A percentile compares a stretch with the other conserved stretches of the same genome.
phyloP scores from a whole-genome alignment of 37 sponge, comb jelly and placozoan species.

The Beroe forskalii region DNA sequence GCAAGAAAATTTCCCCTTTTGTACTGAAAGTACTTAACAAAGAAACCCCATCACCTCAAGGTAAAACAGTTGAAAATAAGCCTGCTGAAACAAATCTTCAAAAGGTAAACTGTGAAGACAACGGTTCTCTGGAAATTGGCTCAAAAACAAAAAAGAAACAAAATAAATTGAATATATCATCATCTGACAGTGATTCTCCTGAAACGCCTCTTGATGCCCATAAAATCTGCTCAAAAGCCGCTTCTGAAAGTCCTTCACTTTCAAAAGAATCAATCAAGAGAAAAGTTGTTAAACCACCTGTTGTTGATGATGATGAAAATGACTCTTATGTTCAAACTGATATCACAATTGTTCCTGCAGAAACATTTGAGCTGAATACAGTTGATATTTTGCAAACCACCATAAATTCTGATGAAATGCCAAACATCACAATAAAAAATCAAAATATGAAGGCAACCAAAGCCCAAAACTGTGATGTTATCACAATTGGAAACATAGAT shows the following conservation, averaged over 20 bases:
- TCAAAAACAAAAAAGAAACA: background rate
- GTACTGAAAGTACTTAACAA: slow-evolving; percentile 9
- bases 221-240: no score
- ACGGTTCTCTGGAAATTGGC: slow-evolving; percentile 1
- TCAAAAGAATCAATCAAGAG: background rate
- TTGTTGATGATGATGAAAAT: slow-evolving; percentile 1
- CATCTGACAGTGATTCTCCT: background rate
- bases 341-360: background rate
- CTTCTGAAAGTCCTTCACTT: background rate
- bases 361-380: background rate
- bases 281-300: slow-evolving; percentile 13
- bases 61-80: background rate
- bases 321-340: background rate
- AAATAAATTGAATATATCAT: background rate
- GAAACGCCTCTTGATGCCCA: no score
- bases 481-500: background rate
- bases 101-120: background rate
- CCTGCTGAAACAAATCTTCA: background rate
- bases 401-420: background rate
- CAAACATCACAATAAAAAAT: background rate
- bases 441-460: background rate
- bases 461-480: background rate
- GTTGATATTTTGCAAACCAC: slow-evolving; percentile 21
- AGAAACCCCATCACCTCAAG: background rate
- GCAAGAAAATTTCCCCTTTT: slow-evolving; percentile 27